phyloP scores from a whole-genome alignment of 1,140 invertebrate species.

The Bursaphelenchus mucronatus region DNA sequence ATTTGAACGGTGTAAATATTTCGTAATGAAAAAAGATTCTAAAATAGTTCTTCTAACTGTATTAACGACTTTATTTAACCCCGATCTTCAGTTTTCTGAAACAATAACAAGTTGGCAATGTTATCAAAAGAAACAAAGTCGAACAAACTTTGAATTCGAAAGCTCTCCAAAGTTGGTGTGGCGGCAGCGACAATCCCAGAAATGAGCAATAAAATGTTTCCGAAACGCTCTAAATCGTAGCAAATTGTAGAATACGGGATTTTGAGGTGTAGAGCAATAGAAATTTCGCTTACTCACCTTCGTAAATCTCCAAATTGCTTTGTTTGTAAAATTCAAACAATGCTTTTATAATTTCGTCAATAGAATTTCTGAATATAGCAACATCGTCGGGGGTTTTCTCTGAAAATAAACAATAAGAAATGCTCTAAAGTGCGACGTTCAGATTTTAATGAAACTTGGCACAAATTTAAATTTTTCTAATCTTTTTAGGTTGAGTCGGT shows the following conservation, averaged over 20 bases:
- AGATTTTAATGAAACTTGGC: too few relatives aligned
- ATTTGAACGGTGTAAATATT: too few relatives aligned
- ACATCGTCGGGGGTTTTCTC: slow-evolving; percentile 17
- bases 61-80: too few relatives aligned
- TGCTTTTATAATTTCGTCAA: slow-evolving; percentile 36
- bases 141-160: slow-evolving; percentile 24
- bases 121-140: slow-evolving; percentile 23
- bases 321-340: slow-evolving; percentile 46
- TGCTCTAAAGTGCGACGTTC: too few relatives aligned
- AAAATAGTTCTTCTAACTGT: too few relatives aligned
- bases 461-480: too few relatives aligned
- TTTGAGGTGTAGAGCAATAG: neutral
- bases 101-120: slow-evolving; percentile 19
- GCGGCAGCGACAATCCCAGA: slow-evolving; percentile 29
- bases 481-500: too few relatives aligned
- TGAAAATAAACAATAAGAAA: slow-evolving; percentile 6
- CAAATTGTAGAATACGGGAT: neutral
- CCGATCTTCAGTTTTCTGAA: neutral
- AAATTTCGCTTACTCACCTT: slow-evolving; percentile 23
- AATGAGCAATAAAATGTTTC: slow-evolving; percentile 28
- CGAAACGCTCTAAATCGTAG: slow-evolving; percentile 34
- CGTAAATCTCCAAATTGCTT: slow-evolving; percentile 38
- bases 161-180: slow-evolving; percentile 14
- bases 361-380: slow-evolving; percentile 7
- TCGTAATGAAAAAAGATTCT: too few relatives aligned